phyloP scores from a whole-genome alignment of 2,113 vertebrate genomes.

The Thomomys bottae region DNA sequence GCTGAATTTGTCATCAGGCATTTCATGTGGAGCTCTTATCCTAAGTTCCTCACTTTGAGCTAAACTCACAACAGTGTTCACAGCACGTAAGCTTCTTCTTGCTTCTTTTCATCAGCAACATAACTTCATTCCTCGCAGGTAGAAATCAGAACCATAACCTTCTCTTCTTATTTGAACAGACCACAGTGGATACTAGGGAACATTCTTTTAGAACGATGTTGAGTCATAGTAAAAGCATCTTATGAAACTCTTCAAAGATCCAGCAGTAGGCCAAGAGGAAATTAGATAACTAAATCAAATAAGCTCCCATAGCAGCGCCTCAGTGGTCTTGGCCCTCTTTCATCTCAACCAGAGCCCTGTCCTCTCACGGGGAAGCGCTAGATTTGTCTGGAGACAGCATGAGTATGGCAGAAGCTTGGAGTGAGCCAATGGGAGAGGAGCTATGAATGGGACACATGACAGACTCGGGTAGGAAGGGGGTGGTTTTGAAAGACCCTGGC shows the following conservation, averaged over 20 bases:
- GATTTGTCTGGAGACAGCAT: not conserved
- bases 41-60: slow-evolving; percentile 13
- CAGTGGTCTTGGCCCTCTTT: not conserved
- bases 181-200: not conserved
- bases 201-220: not conserved
- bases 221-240: not conserved
- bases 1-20: not conserved
- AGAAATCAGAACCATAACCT: slow-evolving; percentile 2
- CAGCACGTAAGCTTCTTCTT: not conserved
- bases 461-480: not conserved
- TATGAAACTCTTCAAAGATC: not conserved
- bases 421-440: not conserved
- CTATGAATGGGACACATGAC: not conserved
- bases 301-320: not conserved
- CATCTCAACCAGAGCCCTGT: not conserved
- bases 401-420: not conserved
- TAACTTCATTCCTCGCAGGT: not conserved
- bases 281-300: slow-evolving; percentile 39
- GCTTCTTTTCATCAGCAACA: not conserved
- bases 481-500: not conserved
- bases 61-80: not conserved
- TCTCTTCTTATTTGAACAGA: slow-evolving; percentile 36
- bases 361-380: not conserved
- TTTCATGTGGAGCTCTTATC: not conserved
- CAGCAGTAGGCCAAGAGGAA: not conserved